phyloP scores from a whole-genome alignment of 2,888 invertebrate genomes.

The Dryococelus australis region DNA sequence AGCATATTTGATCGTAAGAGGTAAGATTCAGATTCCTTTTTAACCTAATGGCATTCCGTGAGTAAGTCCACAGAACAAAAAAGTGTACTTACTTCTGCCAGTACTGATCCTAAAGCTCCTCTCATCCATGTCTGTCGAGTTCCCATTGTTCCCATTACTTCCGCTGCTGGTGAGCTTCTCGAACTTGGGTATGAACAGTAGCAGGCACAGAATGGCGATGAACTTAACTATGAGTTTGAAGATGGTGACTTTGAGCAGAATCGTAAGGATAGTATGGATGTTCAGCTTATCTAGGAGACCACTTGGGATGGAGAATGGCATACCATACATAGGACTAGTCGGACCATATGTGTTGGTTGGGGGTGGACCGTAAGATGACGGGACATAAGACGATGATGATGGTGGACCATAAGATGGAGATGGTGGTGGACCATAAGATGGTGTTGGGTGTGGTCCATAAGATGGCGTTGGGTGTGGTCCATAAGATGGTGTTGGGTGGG shows the following conservation, averaged over 20 bases:
- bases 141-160: neutral
- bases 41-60: no score
- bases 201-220: conserved; percentile 75
- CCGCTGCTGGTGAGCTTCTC: conserved; percentile 52
- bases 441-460: conserved; percentile 47
- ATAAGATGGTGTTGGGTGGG: conserved; percentile 55
- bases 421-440: conserved; percentile 51
- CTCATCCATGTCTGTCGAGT: neutral
- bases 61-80: neutral
- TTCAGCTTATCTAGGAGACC: conserved; percentile 32
- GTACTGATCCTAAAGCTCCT: neutral
- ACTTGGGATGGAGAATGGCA: conserved; percentile 54
- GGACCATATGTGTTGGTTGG: conserved; percentile 50
- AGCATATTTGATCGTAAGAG: no score
- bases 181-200: conserved; percentile 78
- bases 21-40: no score
- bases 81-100: neutral
- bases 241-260: conserved; percentile 76
- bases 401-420: conserved; percentile 55
- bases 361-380: conserved; percentile 46
- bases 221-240: conserved; percentile 85
- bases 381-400: conserved; percentile 53
- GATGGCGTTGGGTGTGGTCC: conserved; percentile 48
- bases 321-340: conserved; percentile 58
- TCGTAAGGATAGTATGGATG: conserved; percentile 60